Evolutionary conservation across 2,113 vertebrate genomes (phyloP).

Genomic region (Turdus rufiventris): DNA sequence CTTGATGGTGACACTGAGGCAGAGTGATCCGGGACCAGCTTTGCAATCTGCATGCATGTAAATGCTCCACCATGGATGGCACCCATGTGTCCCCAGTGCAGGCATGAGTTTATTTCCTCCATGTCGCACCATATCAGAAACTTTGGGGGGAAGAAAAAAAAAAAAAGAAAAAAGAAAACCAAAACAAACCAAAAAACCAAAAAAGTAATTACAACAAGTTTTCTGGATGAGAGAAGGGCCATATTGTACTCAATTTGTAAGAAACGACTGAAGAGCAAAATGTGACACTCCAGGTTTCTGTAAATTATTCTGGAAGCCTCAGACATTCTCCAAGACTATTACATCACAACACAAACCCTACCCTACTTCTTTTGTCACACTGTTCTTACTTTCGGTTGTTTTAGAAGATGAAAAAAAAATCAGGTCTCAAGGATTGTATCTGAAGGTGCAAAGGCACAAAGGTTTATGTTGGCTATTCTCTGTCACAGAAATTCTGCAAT

Average conservation of each 20-base stretch:
- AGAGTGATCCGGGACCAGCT: not conserved
- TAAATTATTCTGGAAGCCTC: not conserved
- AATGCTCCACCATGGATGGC: not conserved
- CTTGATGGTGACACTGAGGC: not conserved
- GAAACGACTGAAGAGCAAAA: not conserved
- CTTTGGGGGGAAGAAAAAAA: not conserved
- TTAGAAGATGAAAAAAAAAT: not conserved
- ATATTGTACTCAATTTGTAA: not conserved
- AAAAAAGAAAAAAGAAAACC: too few relatives aligned
- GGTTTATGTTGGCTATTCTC: not conserved
- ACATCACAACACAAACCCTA: not conserved
- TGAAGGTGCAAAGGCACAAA: not conserved
- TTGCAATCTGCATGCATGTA: not conserved
- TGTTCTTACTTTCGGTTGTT: not conserved
- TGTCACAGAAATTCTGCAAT: not conserved
- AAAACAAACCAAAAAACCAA: too few relatives aligned
- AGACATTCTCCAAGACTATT: not conserved
- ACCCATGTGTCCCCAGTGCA: accelerated
- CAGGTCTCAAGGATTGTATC: not conserved
- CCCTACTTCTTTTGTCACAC: not conserved
- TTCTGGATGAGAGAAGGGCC: not conserved
- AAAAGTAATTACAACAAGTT: not conserved
- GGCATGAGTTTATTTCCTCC: not conserved
- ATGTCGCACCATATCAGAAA: not conserved
- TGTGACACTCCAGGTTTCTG: not conserved